Percentiles rank a stretch among this genome's conserved stretches.
Conservation (phyloP, 2,888 invertebrate genomes). For the Bugula neritina region DNA sequence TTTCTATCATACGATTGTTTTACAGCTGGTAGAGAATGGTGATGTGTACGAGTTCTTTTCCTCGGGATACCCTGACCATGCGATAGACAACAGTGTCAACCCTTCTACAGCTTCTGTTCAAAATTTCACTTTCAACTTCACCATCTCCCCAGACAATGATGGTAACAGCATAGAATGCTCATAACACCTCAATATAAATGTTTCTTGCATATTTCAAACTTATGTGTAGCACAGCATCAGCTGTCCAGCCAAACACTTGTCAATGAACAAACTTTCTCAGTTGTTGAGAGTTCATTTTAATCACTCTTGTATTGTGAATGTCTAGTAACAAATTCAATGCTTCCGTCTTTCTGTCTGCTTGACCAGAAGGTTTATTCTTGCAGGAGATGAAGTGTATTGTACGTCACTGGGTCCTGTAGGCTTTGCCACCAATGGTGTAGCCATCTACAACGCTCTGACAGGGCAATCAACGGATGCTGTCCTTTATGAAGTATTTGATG, state of each 20-base stretch:
- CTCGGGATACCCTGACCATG: conserved; percentile 11
- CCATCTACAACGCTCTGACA: conserved; percentile 19
- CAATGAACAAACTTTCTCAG: too few relatives aligned
- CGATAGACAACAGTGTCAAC: conserved; percentile 9
- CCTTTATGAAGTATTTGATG: conserved; percentile 31
- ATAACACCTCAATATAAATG: too few relatives aligned
- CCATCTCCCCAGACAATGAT: not conserved
- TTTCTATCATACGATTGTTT: too few relatives aligned
- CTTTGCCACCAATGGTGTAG: conserved; percentile 17
- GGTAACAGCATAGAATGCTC: too few relatives aligned
- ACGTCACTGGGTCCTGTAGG: conserved; percentile 19
- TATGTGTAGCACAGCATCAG: too few relatives aligned
- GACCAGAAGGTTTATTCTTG: too few relatives aligned
- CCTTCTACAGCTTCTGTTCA: not conserved
- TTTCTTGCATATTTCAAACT: too few relatives aligned
- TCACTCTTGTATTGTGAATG: too few relatives aligned
- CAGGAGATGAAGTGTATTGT: conserved; percentile 1
- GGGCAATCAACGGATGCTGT: conserved; percentile 2
- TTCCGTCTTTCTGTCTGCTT: too few relatives aligned
- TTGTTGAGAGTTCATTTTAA: too few relatives aligned
- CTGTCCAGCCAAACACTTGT: too few relatives aligned
- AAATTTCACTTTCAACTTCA: conserved; percentile 20
- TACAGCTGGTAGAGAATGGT: conserved; percentile 1
- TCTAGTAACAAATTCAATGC: too few relatives aligned
- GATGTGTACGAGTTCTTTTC: conserved; percentile 17